These are phyloP conservation scores for Taphrorychus bicolor DNA, from an alignment of 2,888 invertebrate genomes.

Conservation along the genomic window DNA sequence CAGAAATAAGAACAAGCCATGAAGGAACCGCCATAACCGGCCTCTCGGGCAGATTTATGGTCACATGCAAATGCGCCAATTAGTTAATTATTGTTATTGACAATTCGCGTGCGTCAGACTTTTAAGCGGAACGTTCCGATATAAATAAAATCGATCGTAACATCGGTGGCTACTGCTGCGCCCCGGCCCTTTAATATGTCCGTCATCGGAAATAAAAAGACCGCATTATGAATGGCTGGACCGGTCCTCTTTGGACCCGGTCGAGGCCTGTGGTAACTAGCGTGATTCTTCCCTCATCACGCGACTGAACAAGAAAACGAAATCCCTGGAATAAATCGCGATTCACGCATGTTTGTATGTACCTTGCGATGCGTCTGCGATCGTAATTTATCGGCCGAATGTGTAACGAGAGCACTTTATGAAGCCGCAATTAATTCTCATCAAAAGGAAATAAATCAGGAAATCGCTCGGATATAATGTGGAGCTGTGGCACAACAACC, in stretches of 20 bases:
- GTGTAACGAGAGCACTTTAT: background rate
- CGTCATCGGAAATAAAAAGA: constrained; percentile 19
- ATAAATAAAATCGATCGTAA: constrained; percentile 33
- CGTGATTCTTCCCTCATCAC: constrained; percentile 29
- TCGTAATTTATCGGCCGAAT: background rate
- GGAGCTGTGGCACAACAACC: constrained; percentile 16
- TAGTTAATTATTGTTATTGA: constrained; percentile 61
- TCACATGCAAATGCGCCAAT: constrained; percentile 20
- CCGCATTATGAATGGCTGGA: constrained; percentile 12
- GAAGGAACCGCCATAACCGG: background rate
- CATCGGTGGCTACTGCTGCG: constrained; percentile 39
- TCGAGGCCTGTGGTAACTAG: constrained; percentile 17
- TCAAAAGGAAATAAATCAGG: constrained; percentile 30
- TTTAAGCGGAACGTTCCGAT: constrained; percentile 21
- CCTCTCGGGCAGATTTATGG: constrained; percentile 11
- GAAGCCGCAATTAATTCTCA: constrained; percentile 19
- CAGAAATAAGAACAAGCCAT: background rate
- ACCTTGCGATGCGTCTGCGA: background rate
- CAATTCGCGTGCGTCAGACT: constrained; percentile 54
- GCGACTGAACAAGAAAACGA: constrained; percentile 17
- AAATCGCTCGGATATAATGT: constrained; percentile 27
- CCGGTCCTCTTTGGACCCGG: constrained; percentile 20
- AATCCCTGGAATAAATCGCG: background rate
- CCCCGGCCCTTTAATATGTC: constrained; percentile 28
- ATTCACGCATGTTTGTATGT: background rate